Conservation (phyloP, 2,113 vertebrate genomes). For the Oncorhynchus mykiss region DNA sequence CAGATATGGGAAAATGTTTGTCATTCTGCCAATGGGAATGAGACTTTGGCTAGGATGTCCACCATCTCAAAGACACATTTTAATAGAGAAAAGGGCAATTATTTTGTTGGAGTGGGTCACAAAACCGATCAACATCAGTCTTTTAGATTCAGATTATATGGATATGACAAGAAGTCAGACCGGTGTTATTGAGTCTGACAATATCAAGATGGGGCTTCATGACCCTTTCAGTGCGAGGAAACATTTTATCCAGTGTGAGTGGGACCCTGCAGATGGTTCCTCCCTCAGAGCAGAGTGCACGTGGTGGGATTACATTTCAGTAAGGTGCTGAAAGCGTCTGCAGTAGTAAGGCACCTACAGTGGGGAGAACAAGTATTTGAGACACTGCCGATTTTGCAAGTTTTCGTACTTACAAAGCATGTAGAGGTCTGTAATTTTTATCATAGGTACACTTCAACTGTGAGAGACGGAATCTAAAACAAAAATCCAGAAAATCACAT, state of each 20-base stretch:
- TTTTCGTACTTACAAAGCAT: too few relatives aligned
- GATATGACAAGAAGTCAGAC: constrained; percentile 37
- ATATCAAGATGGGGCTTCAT: background rate
- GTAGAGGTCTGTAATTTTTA: too few relatives aligned
- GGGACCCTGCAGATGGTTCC: background rate
- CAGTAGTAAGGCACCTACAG: background rate
- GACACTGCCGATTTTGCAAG: too few relatives aligned
- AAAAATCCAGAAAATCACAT: too few relatives aligned
- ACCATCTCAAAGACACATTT: background rate
- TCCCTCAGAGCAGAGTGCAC: background rate
- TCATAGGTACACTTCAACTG: too few relatives aligned
- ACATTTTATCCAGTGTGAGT: background rate
- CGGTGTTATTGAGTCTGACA: constrained; percentile 9
- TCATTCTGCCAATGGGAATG: background rate
- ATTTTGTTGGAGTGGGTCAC: background rate
- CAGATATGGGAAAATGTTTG: background rate
- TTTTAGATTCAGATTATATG: constrained; percentile 21
- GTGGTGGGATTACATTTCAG: background rate
- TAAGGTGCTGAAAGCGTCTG: background rate
- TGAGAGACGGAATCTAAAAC: too few relatives aligned
- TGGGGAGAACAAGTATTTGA: too few relatives aligned
- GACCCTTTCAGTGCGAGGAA: background rate
- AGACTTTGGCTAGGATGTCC: too few relatives aligned
- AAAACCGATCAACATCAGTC: background rate
- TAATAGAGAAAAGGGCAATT: background rate